A percentile compares a stretch with the other conserved stretches of the same genome.
These are phyloP conservation scores for Ornithoptera alexandrae DNA, from an alignment of 2,888 invertebrate genomes.

Conservation along the genomic window DNA sequence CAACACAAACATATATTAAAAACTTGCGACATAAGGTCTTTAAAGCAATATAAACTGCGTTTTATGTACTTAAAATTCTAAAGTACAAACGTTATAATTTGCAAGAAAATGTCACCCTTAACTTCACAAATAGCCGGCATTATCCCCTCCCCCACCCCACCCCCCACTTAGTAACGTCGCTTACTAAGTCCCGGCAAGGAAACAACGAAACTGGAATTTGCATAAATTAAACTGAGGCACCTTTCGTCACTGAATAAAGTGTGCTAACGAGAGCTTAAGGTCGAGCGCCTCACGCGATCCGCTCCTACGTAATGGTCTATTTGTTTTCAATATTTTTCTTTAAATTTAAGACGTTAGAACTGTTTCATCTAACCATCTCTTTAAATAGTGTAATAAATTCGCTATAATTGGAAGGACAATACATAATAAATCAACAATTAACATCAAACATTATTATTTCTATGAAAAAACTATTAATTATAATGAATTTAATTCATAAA, in stretches of 20 bases:
- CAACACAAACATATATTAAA: neutral
- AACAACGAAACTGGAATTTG: slow-evolving; percentile 71
- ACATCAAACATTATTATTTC: too few species aligned
- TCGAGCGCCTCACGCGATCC: slow-evolving; percentile 54
- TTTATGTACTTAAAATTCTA: slow-evolving; percentile 24
- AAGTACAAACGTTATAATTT: slow-evolving; percentile 22
- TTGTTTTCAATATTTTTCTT: neutral
- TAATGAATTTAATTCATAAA: too few species aligned
- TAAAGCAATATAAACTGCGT: slow-evolving; percentile 33
- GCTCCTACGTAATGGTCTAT: slow-evolving; percentile 4
- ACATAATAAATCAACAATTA: too few species aligned
- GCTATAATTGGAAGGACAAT: too few species aligned
- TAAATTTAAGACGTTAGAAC: neutral
- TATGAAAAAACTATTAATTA: too few species aligned
- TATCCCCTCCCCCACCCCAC: slow-evolving; percentile 39
- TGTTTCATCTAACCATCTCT: neutral
- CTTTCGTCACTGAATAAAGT: slow-evolving; percentile 61
- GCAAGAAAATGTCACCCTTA: slow-evolving; percentile 29
- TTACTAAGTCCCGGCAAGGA: slow-evolving; percentile 55
- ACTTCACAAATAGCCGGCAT: slow-evolving; percentile 39
- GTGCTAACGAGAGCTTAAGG: slow-evolving; percentile 63
- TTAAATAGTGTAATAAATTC: too few species aligned
- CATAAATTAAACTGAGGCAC: slow-evolving; percentile 69
- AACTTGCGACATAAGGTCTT: slow-evolving; percentile 6
- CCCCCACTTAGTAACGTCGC: slow-evolving; percentile 40